Evolutionary conservation across 2,888 invertebrate genomes (phyloP), one percentile per base, ranked within the genome.

Genomic region (Fragum whitleyi): DNA sequence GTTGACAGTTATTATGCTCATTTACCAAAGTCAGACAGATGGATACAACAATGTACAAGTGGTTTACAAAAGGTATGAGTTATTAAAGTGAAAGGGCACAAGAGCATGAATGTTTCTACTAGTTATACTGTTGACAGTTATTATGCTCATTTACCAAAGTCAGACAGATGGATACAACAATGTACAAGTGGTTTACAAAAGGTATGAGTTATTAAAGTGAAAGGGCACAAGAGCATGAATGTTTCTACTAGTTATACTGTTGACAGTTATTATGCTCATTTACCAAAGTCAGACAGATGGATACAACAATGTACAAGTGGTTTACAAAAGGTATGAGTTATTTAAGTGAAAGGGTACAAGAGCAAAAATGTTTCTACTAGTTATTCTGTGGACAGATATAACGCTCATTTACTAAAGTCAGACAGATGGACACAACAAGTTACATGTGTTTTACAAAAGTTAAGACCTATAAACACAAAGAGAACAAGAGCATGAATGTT

Each of bases 21-120:
- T 69, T 29, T 59, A 36, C 32, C 75, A 11, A 47, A 62, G 42
- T 21, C 26, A 39, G 76, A 84, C 23, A 47, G 47, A 26, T 84
- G 84, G 84, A 39, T 72, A 6, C 28, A 14, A 0, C 71, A 78
- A 36, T 53, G 68, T n/a, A 36, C n/a, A 5, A 23, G 5, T 0
- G 61, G 61, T 21, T 42, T 78, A n/a, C 55, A 55, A 36, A 57
- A 68, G 78, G 78, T 78, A 55, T 39, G 55, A 26, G 16, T 5
- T 57, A n/a, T n/a, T 68, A 70, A 59, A 26, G 81, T 81, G 55
- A 84, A 84, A 74, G 84, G 84, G 11, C 81, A 81, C 36, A 84
- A 81, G 26, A 53, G 72, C 23, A 28, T 55, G 47, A 75, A 73
- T 42, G n/a, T 28, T 26, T 61, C 69, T 19, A 32, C 62, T 29